Percentiles rank a stretch among this genome's conserved stretches.
phyloP scores from a whole-genome alignment of 2,888 invertebrate species.

The Leuctra nigra region DNA sequence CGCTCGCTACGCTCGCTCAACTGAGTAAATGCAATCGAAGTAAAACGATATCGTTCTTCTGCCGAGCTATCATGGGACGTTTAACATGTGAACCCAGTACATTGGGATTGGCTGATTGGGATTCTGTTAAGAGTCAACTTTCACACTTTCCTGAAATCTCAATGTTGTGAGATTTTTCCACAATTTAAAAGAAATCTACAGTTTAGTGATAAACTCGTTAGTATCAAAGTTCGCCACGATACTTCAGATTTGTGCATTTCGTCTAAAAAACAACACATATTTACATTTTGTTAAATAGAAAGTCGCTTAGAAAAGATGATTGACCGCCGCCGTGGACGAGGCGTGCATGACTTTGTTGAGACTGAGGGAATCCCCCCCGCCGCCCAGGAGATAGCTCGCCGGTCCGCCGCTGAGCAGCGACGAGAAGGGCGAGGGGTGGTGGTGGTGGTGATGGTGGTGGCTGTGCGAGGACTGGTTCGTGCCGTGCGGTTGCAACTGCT shows the following conservation, averaged over 20 bases:
- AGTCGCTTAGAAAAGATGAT: conserved; percentile 30
- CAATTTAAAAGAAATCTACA: neutral
- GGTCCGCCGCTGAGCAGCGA: conserved; percentile 36
- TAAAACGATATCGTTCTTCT: no score
- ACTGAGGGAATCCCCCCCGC: conserved; percentile 31
- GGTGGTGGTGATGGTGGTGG: conserved; percentile 40
- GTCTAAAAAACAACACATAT: neutral
- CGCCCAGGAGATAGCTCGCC: conserved; percentile 34
- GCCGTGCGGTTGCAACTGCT: conserved; percentile 38
- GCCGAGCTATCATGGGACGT: no score
- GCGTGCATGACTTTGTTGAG: conserved; percentile 32
- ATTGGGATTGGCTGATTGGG: no score
- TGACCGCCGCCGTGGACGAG: conserved; percentile 31
- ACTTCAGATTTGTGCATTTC: no score
- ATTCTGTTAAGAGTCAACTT: no score
- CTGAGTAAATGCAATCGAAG: no score
- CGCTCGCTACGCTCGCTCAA: no score
- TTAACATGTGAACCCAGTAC: no score
- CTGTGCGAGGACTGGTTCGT: conserved; percentile 33
- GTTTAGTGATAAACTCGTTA: no score
- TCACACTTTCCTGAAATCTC: no score
- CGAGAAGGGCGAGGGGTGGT: conserved; percentile 31
- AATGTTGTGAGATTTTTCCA: no score
- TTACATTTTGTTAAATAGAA: neutral
- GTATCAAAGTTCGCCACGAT: no score